Evolutionary conservation across 1,140 invertebrate genomes (phyloP).

Genomic region (Patella vulgata): DNA sequence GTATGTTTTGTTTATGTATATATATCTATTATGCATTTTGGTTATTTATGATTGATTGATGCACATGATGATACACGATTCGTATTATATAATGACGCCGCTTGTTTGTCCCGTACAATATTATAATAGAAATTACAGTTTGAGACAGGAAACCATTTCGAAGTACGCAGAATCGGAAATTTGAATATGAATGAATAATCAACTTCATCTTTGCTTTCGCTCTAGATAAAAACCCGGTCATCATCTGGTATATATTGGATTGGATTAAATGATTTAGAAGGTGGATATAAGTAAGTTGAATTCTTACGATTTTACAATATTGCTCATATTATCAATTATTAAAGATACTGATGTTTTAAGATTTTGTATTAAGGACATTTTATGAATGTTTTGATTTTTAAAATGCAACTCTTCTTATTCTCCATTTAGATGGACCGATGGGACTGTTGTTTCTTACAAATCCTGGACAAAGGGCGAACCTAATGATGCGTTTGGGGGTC

Average conservation of each 20-base stretch:
- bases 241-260: no score
- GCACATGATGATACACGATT: background rate
- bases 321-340: background rate
- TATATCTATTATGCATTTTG: background rate
- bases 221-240: no score
- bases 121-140: no score
- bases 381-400: constrained; percentile 6
- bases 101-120: no score
- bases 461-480: constrained; percentile 45
- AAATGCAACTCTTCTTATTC: background rate
- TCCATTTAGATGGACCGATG: constrained; percentile 46
- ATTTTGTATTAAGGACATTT: constrained; percentile 3
- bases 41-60: background rate
- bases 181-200: no score
- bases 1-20: constrained; percentile 15
- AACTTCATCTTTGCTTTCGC: no score
- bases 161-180: no score
- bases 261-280: constrained; percentile 41
- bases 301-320: background rate
- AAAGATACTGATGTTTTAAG: background rate
- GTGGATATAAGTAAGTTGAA: constrained; percentile 22
- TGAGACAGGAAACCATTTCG: no score
- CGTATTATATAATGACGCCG: no score
- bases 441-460: constrained; percentile 23
- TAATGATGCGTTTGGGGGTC: constrained; percentile 45